Evolutionary conservation across 1,140 invertebrate species (phyloP), one percentile per base, ranked within the genome.

Genomic region (Pectinophora gossypiella): DNA sequence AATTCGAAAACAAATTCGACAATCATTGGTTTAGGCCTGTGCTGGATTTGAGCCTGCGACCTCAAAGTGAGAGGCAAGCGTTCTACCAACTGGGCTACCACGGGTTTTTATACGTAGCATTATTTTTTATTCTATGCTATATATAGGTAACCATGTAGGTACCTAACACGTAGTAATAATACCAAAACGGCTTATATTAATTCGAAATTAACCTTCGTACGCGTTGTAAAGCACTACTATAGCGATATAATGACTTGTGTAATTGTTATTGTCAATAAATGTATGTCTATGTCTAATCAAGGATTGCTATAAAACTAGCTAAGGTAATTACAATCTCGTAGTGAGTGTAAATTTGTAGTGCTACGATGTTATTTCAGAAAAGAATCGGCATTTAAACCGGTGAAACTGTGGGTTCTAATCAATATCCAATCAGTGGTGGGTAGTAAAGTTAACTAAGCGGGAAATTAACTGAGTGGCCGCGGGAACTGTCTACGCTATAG

Each of bases 401-500:
- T 75, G 76, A 70, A 76, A 81, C 72, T 64, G 67, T 62, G 64
- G 67, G 56, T 75, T 81, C 82, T 83, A 85, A 85, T 85, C 79
- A 85, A 85, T 80, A 77, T 85, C 79, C 82, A 85, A 85, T 85
- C 82, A 85, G 65, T 59, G 69, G 56, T 20, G 36, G 61, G 77
- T 58, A 69, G 72, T 85, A 85, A 85, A 85, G 72, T 82, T 85
- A 85, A 85, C 82, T 83, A 80, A 85, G 64, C 82, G 77, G 59
- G 79, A 85, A 85, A 85, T 85, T 85, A 81, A 80, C 66, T 74
- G 58, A 54, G 60, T 51, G 53, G 47, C 60, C 44, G 52, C 50
- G 46, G 47, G 54, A 44, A 44, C 42, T 55, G 59, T 50, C 48
- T 52, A 48, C 63, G 15, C 36, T 19, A 16, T 13, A 6, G 23